Conservation (phyloP, 1,140 invertebrate genomes). For the Neodiprion fabricii region DNA sequence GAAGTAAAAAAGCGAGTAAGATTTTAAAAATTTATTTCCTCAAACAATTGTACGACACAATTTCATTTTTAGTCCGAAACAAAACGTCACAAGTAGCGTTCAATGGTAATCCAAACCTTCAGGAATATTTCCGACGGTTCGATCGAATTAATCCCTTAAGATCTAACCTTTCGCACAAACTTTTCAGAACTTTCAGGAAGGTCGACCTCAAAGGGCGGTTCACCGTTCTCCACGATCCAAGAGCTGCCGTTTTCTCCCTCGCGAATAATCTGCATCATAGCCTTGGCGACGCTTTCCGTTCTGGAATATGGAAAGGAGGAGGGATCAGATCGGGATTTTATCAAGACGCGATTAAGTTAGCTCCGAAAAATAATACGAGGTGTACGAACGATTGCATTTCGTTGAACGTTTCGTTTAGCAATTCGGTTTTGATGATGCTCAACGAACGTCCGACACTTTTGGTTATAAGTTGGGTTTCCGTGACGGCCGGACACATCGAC, state of each 20-base stretch:
- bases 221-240: slow-evolving; percentile 56
- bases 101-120: too few species aligned
- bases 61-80: neutral
- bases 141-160: too few species aligned
- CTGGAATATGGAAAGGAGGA: slow-evolving; percentile 38
- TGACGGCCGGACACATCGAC: too few species aligned
- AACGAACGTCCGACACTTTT: too few species aligned
- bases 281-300: slow-evolving; percentile 50
- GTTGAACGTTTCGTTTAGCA: too few species aligned
- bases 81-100: neutral
- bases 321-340: neutral
- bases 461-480: too few species aligned
- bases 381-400: too few species aligned
- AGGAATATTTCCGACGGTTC: too few species aligned
- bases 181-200: slow-evolving; percentile 44
- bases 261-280: slow-evolving; percentile 56
- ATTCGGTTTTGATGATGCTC: too few species aligned
- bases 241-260: slow-evolving; percentile 54
- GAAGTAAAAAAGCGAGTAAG: too few species aligned
- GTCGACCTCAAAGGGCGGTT: slow-evolving; percentile 53
- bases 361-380: too few species aligned
- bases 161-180: too few species aligned
- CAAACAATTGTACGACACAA: neutral
- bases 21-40: neutral
- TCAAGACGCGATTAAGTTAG: slow-evolving; percentile 9